Evolutionary conservation across 2,113 vertebrate species (phyloP).

Genomic region (Aptenodytes forsteri): DNA sequence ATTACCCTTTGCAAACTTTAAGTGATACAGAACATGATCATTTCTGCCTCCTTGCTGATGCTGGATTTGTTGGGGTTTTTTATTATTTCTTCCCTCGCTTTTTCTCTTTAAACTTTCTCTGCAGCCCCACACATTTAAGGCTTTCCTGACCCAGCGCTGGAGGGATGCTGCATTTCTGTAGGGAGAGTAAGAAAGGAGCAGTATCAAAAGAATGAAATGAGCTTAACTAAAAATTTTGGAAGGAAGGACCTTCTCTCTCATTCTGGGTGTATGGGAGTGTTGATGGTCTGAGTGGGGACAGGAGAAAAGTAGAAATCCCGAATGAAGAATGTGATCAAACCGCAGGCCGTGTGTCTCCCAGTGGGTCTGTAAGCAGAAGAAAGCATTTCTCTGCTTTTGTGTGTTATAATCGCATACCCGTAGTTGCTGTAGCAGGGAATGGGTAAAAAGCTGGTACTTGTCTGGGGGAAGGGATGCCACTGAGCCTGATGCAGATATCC

Average conservation of each 20-base stretch:
- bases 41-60: neutral
- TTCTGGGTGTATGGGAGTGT: neutral
- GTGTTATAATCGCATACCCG: neutral
- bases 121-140: neutral
- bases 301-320: neutral
- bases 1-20: neutral
- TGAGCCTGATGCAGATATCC: neutral
- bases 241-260: neutral
- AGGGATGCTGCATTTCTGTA: neutral
- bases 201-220: neutral
- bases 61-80: neutral
- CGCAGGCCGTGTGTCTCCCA: neutral
- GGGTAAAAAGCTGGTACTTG: neutral
- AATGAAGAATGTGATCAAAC: neutral
- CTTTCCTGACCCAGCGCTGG: neutral
- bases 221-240: neutral
- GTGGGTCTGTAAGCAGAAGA: neutral
- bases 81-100: neutral
- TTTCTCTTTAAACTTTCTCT: neutral
- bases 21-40: neutral
- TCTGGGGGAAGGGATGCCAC: neutral
- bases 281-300: neutral
- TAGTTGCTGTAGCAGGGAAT: neutral
- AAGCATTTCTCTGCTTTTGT: neutral
- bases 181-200: neutral